phyloP scores from a whole-genome alignment of 2,888 invertebrate species.

The Adelphocoris suturalis region DNA sequence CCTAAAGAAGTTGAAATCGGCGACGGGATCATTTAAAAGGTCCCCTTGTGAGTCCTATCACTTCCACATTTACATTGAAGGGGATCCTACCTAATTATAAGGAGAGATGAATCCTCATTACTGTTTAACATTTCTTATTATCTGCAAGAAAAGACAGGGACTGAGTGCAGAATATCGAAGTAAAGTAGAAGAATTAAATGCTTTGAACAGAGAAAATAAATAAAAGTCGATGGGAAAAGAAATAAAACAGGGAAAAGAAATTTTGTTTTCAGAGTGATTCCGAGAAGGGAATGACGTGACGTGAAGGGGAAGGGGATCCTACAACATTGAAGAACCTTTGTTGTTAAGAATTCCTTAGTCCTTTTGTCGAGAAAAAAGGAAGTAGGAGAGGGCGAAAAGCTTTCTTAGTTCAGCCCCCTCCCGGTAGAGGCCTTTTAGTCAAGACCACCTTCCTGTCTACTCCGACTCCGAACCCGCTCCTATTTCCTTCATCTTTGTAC shows the following conservation, averaged over 20 bases:
- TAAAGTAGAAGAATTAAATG: background rate
- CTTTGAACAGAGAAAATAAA: background rate
- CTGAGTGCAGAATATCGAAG: background rate
- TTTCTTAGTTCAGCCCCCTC: slow-evolving; percentile 30
- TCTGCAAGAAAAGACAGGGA: too few relatives aligned
- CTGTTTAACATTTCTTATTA: too few relatives aligned
- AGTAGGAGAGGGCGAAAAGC: slow-evolving; percentile 43
- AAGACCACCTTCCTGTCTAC: slow-evolving; percentile 30
- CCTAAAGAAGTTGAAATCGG: too few relatives aligned
- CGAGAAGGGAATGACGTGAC: slow-evolving; percentile 31
- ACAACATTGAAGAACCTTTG: slow-evolving; percentile 57
- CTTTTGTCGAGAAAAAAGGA: slow-evolving; percentile 44
- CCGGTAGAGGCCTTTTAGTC: slow-evolving; percentile 43
- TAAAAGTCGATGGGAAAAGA: slow-evolving; percentile 17
- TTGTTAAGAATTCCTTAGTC: slow-evolving; percentile 44
- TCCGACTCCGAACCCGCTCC: background rate
- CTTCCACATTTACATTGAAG: too few relatives aligned
- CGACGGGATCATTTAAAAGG: too few relatives aligned
- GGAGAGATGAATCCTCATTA: too few relatives aligned
- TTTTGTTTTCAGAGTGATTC: slow-evolving; percentile 10
- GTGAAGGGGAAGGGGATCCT: background rate
- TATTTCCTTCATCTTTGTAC: slow-evolving; percentile 36
- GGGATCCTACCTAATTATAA: too few relatives aligned
- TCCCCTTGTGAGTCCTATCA: too few relatives aligned
- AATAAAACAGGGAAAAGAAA: background rate